A percentile compares a stretch with the other conserved stretches of the same genome.
phyloP scores from a whole-genome alignment of 1,140 invertebrate species.

The Drosophila kanapiae region DNA sequence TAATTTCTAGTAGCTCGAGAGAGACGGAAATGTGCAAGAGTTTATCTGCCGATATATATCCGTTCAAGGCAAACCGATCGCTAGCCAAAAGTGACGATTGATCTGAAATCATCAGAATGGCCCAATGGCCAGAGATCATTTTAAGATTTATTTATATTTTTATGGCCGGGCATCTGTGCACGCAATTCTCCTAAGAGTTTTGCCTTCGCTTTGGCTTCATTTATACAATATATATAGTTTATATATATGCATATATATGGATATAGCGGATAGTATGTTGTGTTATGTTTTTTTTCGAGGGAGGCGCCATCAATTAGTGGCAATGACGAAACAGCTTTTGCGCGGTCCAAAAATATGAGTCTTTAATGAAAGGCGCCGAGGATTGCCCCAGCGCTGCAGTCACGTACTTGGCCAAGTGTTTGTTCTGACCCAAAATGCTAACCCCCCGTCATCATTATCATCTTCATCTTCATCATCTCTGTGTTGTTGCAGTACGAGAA shows the following conservation, averaged over 20 bases:
- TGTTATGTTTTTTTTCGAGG: constrained; percentile 1
- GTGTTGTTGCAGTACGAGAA: constrained; percentile 65
- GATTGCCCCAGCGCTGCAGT: constrained; percentile 48
- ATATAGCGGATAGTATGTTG: constrained; percentile 12
- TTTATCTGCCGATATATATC: constrained; percentile 32
- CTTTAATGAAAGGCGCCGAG: constrained; percentile 35
- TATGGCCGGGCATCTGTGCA: constrained; percentile 38
- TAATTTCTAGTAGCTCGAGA: constrained; percentile 21
- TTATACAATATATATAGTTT: constrained; percentile 10
- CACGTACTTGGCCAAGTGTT: constrained; percentile 64
- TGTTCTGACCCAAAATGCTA: constrained; percentile 59
- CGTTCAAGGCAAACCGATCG: constrained; percentile 42
- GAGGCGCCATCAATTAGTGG: constrained; percentile 77
- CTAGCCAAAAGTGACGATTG: constrained; percentile 58
- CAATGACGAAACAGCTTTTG: constrained; percentile 62
- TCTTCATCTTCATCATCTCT: neutral
- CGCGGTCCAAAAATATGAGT: constrained; percentile 37
- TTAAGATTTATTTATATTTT: constrained; percentile 62
- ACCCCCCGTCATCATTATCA: constrained; percentile 4
- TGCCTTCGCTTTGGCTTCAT: constrained; percentile 9
- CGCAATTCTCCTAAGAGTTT: constrained; percentile 43
- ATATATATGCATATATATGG: neutral
- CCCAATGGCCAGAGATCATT: constrained; percentile 58
- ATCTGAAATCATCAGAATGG: constrained; percentile 77
- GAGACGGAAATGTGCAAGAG: constrained; percentile 16